Conservation (phyloP, 2,888 invertebrate genomes). For the Caprella mutica region DNA sequence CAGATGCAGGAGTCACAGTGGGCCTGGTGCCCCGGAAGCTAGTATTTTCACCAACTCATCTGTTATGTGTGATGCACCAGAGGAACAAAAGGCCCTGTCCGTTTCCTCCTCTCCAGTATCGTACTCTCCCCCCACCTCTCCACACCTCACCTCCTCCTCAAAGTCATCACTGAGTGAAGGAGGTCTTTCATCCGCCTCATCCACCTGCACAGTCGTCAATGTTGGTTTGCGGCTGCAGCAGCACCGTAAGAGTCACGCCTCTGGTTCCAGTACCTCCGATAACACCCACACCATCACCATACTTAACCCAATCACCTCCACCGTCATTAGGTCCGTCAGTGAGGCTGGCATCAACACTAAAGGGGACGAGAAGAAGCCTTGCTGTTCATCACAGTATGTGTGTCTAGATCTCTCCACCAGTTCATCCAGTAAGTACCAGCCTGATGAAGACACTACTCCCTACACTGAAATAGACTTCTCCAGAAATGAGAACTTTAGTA, state of each 20-base stretch:
- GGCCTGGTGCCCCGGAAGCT: slow-evolving; percentile 32
- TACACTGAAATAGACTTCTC: no score
- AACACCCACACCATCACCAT: neutral
- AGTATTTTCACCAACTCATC: slow-evolving; percentile 19
- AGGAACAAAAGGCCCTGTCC: slow-evolving; percentile 23
- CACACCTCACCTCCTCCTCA: slow-evolving; percentile 29
- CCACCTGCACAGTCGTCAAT: slow-evolving; percentile 33
- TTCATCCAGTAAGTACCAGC: no score
- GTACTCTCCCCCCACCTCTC: slow-evolving; percentile 33
- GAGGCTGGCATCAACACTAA: no score
- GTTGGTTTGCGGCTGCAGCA: slow-evolving; percentile 19
- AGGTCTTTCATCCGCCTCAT: slow-evolving; percentile 31
- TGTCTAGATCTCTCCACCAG: no score
- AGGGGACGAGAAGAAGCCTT: no score
- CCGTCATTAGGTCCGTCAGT: neutral
- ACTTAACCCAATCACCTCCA: neutral
- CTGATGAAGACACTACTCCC: no score
- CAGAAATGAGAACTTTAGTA: no score
- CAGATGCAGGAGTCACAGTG: slow-evolving; percentile 30
- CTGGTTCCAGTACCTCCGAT: slow-evolving; percentile 3
- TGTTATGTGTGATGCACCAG: slow-evolving; percentile 7
- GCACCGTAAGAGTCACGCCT: slow-evolving; percentile 4
- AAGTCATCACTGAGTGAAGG: slow-evolving; percentile 33
- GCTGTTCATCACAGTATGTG: no score
- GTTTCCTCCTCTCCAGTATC: slow-evolving; percentile 33